Evolutionary conservation across 1,140 invertebrate genomes (phyloP).

Genomic region (Drosophila mojavensis): DNA sequence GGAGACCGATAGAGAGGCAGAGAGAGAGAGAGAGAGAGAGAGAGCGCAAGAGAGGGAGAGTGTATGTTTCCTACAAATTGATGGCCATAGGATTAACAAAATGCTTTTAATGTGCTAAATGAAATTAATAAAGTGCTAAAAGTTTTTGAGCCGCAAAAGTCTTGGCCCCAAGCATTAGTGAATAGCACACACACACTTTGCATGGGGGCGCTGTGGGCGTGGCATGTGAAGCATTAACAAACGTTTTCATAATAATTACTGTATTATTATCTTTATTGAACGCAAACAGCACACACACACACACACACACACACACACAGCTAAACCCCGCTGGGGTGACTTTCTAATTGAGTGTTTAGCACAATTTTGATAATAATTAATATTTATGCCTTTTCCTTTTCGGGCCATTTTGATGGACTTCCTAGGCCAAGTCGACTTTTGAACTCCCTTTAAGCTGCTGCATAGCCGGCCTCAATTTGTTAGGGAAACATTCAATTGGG

Average conservation of each 20-base stretch:
- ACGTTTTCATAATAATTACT: conserved; percentile 75
- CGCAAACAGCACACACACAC: conserved; percentile 18
- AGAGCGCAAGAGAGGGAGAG: not conserved
- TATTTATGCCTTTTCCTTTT: conserved; percentile 42
- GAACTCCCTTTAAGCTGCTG: conserved; percentile 49
- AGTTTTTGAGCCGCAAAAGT: conserved; percentile 52
- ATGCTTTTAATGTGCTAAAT: conserved; percentile 67
- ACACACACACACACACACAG: not conserved
- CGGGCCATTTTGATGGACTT: not conserved
- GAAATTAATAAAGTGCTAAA: conserved; percentile 72
- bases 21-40: not conserved
- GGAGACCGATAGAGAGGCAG: not conserved
- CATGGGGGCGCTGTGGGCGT: conserved; percentile 4
- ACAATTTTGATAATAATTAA: conserved; percentile 73
- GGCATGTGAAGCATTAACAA: conserved; percentile 46
- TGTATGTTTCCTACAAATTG: conserved; percentile 25
- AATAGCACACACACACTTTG: not conserved
- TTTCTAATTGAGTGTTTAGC: conserved; percentile 53
- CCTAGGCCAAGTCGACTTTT: conserved; percentile 37
- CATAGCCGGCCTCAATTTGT: not conserved
- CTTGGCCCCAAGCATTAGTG: conserved; percentile 42
- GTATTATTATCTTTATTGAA: conserved; percentile 60
- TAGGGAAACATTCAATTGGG: not conserved
- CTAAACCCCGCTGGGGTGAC: not conserved
- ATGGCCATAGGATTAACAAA: conserved; percentile 37